Conservation (phyloP, 2,113 vertebrate species). For the Pedetes capensis region DNA sequence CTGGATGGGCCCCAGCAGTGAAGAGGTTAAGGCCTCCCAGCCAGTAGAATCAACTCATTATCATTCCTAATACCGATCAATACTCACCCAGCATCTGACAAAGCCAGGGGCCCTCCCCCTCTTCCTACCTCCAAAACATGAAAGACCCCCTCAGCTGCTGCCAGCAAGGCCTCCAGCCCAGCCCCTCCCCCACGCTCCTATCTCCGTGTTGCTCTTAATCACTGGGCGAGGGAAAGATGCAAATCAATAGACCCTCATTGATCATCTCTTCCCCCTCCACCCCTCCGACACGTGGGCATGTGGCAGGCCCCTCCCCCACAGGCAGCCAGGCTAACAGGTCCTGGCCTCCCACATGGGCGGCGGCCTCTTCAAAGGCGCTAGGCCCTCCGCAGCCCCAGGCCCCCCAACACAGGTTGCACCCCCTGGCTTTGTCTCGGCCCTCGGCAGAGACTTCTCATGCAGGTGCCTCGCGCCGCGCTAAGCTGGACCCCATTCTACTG, state of each 20-base stretch:
- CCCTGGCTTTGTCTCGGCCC: slow-evolving; percentile 59
- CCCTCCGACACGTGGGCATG: slow-evolving; percentile 75
- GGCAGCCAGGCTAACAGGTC: slow-evolving; percentile 67
- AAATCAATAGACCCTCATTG: slow-evolving; percentile 74
- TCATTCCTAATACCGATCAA: slow-evolving; percentile 86
- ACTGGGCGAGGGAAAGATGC: slow-evolving; percentile 45
- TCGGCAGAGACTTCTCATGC: too few species aligned
- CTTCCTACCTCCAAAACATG: slow-evolving; percentile 63
- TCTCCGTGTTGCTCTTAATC: slow-evolving; percentile 46
- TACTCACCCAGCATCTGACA: slow-evolving; percentile 80
- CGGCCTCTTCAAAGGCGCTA: slow-evolving; percentile 79
- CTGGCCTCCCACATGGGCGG: slow-evolving; percentile 70
- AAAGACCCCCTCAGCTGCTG: slow-evolving; percentile 67
- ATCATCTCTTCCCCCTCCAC: slow-evolving; percentile 42
- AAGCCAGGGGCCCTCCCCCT: not conserved
- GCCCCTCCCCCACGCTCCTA: not conserved
- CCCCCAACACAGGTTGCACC: slow-evolving; percentile 78
- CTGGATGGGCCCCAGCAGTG: slow-evolving; percentile 11
- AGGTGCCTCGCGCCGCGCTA: too few species aligned
- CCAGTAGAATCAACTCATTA: slow-evolving; percentile 83
- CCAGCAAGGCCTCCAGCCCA: not conserved
- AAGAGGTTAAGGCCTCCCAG: slow-evolving; percentile 80
- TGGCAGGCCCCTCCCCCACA: slow-evolving; percentile 75
- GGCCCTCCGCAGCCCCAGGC: slow-evolving; percentile 77
- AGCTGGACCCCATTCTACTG: too few species aligned